phyloP scores from a whole-genome alignment of 2,888 invertebrate species.

The Hirudinaria manillensis region DNA sequence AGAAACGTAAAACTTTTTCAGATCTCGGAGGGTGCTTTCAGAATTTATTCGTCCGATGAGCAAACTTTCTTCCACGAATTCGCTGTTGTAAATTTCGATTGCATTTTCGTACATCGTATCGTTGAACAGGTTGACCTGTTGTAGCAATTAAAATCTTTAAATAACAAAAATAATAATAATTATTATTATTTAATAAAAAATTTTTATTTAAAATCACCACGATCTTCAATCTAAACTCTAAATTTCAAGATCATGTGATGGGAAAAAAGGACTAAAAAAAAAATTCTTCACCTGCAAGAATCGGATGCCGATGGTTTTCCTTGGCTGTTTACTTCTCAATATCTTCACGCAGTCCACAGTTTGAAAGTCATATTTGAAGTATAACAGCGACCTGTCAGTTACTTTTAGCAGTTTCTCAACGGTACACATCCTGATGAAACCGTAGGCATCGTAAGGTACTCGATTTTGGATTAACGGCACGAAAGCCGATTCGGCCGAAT shows the following conservation, averaged over 20 bases:
- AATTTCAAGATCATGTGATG: not conserved
- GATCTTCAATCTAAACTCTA: too few relatives aligned
- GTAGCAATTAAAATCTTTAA: too few relatives aligned
- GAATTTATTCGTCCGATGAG: conserved; percentile 41
- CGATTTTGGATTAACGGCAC: conserved; percentile 63
- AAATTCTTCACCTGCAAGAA: conserved; percentile 44
- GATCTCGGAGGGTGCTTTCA: conserved; percentile 43
- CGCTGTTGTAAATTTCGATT: conserved; percentile 82
- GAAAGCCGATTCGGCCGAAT: conserved; percentile 76
- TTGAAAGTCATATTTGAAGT: conserved; percentile 92
- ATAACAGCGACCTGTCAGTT: conserved; percentile 81
- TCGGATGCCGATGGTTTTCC: conserved; percentile 78
- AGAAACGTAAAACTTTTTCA: conserved; percentile 33
- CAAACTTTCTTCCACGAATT: conserved; percentile 68
- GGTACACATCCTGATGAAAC: conserved; percentile 91
- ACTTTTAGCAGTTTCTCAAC: conserved; percentile 83
- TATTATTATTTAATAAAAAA: not conserved
- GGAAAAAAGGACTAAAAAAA: not conserved
- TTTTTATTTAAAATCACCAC: not conserved
- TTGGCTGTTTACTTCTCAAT: conserved; percentile 75
- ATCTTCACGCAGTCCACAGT: conserved; percentile 96
- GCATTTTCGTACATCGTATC: conserved; percentile 64
- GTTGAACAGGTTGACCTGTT: conserved; percentile 46
- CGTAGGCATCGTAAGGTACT: conserved; percentile 83
- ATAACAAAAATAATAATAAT: too few relatives aligned